Evolutionary conservation across 1,140 invertebrate species (phyloP).

Genomic region (Brachionus manjavacas): DNA sequence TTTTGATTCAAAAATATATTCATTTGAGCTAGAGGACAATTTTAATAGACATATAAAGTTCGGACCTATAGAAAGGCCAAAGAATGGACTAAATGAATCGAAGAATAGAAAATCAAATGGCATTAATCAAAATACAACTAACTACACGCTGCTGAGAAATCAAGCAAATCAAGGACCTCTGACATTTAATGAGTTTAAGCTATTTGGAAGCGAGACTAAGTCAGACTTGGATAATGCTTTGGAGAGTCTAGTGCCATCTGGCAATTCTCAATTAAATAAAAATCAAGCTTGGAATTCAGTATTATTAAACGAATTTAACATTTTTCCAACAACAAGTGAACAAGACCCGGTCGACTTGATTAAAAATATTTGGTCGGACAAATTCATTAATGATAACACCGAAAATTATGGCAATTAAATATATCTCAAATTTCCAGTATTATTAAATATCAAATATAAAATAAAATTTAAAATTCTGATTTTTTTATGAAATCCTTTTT

Average conservation of each 20-base stretch:
- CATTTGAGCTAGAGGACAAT: neutral
- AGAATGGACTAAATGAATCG: neutral
- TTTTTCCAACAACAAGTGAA: neutral
- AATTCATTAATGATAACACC: neutral
- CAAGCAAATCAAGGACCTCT: neutral
- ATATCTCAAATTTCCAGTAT: neutral
- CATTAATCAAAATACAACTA: neutral
- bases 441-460: neutral
- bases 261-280: neutral
- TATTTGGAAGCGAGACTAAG: constrained; percentile 6
- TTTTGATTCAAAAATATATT: neutral
- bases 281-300: constrained; percentile 40
- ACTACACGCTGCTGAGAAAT: neutral
- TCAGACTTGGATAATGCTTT: neutral
- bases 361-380: constrained; percentile 17
- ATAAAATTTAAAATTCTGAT: neutral
- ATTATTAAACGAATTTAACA: constrained; percentile 11
- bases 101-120: neutral
- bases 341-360: neutral
- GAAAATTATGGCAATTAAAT: neutral
- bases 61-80: constrained; percentile 29
- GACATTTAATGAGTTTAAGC: constrained; percentile 15
- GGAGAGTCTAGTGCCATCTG: neutral
- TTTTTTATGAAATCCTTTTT: neutral
- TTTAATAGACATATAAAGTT: neutral